These are phyloP conservation scores for Pristionchus japonicus DNA, from an alignment of 2,888 invertebrate genomes.

Conservation along the genomic window DNA sequence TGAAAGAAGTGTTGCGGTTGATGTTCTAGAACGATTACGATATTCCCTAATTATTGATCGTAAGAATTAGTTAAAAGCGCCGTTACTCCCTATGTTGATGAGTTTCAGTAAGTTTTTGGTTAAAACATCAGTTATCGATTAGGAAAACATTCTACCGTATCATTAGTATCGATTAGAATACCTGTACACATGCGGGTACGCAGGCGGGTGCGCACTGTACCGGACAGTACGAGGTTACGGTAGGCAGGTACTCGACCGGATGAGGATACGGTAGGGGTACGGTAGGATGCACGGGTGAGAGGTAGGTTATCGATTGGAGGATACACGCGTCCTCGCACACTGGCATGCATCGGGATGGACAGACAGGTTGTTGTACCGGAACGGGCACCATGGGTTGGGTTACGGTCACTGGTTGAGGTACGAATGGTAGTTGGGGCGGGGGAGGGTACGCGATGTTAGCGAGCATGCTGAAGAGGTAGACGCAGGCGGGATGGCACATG, in stretches of 20 bases:
- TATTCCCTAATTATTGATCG: neutral
- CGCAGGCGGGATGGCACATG: conserved; percentile 58
- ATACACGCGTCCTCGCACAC: conserved; percentile 12
- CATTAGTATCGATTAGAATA: neutral
- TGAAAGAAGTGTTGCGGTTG: conserved; percentile 11
- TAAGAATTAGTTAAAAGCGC: neutral
- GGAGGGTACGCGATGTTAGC: conserved; percentile 46
- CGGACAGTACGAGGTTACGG: conserved; percentile 18
- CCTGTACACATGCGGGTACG: conserved; percentile 38
- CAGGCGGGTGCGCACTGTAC: conserved; percentile 39
- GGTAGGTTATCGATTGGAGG: conserved; percentile 6
- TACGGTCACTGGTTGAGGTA: neutral
- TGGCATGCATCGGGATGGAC: conserved; percentile 21
- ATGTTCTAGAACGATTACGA: neutral
- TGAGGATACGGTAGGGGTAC: neutral
- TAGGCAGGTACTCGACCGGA: neutral
- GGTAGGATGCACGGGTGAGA: neutral
- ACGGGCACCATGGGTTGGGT: neutral
- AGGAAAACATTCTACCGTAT: neutral
- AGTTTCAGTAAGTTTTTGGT: neutral
- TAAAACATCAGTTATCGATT: neutral
- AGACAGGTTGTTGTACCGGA: neutral
- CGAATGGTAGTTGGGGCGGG: neutral
- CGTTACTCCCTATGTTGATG: neutral
- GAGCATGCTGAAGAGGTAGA: conserved; percentile 49